Evolutionary conservation across 2,797 vertebrate species (phyloP).

Genomic region (Melanotaenia boesemani): DNA sequence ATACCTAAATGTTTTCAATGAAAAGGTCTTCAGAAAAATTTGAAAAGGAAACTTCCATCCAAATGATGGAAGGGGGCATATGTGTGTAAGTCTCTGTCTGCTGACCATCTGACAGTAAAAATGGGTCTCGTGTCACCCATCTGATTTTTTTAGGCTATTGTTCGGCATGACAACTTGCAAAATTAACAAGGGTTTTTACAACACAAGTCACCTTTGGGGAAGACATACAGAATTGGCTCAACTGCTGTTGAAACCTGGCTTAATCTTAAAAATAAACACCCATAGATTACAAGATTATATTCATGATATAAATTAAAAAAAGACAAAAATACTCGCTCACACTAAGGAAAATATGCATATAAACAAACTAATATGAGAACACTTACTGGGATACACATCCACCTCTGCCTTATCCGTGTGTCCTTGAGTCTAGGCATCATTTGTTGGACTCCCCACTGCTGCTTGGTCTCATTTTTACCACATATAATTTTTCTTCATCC

Average conservation of each 20-base stretch:
- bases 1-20: neutral
- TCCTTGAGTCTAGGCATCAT: slow-evolving; percentile 63
- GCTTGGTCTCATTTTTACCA: slow-evolving; percentile 18
- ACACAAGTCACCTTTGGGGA: slow-evolving; percentile 56
- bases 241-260: slow-evolving; percentile 24
- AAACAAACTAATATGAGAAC: slow-evolving; percentile 10
- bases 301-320: neutral
- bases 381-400: slow-evolving; percentile 2
- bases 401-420: slow-evolving; percentile 43
- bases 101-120: slow-evolving; percentile 48
- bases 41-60: neutral
- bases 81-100: slow-evolving; percentile 31
- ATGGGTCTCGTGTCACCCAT: slow-evolving; percentile 38
- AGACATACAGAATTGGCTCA: slow-evolving; percentile 28
- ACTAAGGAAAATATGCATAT: slow-evolving; percentile 3
- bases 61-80: neutral
- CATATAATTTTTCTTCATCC: slow-evolving; percentile 53
- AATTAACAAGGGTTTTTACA: slow-evolving; percentile 65
- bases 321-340: slow-evolving; percentile 1
- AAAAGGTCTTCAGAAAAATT: neutral
- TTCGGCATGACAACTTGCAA: slow-evolving; percentile 68
- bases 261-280: slow-evolving; percentile 20
- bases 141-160: slow-evolving; percentile 68
- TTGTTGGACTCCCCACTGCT: slow-evolving; percentile 48
- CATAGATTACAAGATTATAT: slow-evolving; percentile 5